These are phyloP conservation scores for Monodelphis domestica DNA, from an alignment of 2,797 vertebrate species.

Conservation along the genomic window DNA sequence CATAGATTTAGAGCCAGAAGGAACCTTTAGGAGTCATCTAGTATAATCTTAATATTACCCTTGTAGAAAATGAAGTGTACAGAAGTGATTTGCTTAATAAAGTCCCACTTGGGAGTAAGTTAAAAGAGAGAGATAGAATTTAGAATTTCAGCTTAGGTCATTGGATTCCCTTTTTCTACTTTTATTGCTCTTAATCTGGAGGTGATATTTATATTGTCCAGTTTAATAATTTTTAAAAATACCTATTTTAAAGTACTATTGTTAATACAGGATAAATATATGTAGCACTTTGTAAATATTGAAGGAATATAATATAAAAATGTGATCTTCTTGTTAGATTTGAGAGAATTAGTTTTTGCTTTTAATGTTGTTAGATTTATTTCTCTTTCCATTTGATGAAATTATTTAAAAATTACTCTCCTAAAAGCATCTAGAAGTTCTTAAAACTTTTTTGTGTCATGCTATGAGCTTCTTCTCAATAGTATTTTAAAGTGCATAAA, in stretches of 20 bases:
- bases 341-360: not conserved
- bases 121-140: not conserved
- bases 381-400: not conserved
- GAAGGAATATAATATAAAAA: not conserved
- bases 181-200: not conserved
- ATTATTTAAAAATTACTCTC: not conserved
- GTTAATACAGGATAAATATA: not conserved
- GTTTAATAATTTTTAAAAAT: not conserved
- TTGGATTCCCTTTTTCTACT: not conserved
- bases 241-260: not conserved
- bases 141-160: not conserved
- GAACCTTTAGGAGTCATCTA: not conserved
- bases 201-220: not conserved
- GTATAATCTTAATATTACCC: not conserved
- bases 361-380: not conserved
- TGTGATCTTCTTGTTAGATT: not conserved
- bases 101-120: not conserved
- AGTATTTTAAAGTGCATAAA: not conserved
- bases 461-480: not conserved
- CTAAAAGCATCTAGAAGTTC: not conserved
- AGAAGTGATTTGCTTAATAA: not conserved
- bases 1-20: not conserved
- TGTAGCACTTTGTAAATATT: not conserved
- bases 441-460: not conserved
- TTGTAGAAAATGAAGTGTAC: not conserved